Evolutionary conservation across 2,888 invertebrate genomes (phyloP).

Genomic region (Gnatocerus cornutus): DNA sequence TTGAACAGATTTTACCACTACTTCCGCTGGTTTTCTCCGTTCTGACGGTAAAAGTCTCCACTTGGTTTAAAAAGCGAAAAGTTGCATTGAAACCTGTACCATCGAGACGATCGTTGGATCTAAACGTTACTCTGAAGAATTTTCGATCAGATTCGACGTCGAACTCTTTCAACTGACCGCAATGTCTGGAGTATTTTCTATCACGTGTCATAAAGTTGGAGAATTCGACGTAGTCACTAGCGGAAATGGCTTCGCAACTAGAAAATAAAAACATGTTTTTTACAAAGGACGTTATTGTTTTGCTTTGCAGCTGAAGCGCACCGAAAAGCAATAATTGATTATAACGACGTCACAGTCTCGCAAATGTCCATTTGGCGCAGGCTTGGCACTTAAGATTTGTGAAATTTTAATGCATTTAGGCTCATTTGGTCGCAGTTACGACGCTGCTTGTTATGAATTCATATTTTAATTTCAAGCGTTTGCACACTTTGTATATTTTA

Average conservation of each 20-base stretch:
- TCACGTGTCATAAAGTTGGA: constrained; percentile 95
- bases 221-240: constrained; percentile 97
- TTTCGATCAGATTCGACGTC: constrained; percentile 90
- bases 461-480: not conserved
- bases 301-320: too few relatives aligned
- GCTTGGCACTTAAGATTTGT: not conserved
- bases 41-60: constrained; percentile 74
- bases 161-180: constrained; percentile 88
- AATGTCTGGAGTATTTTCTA: constrained; percentile 90
- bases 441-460: not conserved
- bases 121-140: constrained; percentile 96
- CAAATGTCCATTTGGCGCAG: constrained; percentile 1
- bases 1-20: too few relatives aligned
- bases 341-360: not conserved
- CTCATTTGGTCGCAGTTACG: not conserved
- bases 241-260: constrained; percentile 93
- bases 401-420: constrained; percentile 3
- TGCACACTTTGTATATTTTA: not conserved
- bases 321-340: constrained; percentile 4
- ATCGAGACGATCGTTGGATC: constrained; percentile 94
- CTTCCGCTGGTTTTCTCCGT: constrained; percentile 34
- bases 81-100: constrained; percentile 95
- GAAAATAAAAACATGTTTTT: constrained; percentile 44
- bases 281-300: not conserved
- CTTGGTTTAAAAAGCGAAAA: constrained; percentile 87